Percentiles rank a stretch among this genome's conserved stretches.
Conservation (phyloP, 1,140 invertebrate species). For the Eumeta japonica region DNA sequence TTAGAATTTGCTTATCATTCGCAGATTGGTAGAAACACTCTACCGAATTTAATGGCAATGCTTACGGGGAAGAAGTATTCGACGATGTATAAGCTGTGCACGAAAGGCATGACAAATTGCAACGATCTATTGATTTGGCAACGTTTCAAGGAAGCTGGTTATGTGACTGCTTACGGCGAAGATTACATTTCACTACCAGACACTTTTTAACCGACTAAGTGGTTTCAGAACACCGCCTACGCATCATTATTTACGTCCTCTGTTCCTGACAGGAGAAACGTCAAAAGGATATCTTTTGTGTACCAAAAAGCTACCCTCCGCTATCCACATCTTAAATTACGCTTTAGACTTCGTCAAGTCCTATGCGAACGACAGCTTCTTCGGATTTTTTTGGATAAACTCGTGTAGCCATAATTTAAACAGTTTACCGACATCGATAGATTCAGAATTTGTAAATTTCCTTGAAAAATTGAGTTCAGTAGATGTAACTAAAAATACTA, state of each 20-base stretch:
- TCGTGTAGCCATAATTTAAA: conserved; percentile 65
- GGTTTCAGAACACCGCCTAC: conserved; percentile 54
- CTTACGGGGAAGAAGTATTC: conserved; percentile 62
- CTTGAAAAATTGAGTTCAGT: conserved; percentile 49
- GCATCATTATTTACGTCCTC: conserved; percentile 69
- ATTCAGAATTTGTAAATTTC: conserved; percentile 53
- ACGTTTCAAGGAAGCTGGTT: conserved; percentile 17
- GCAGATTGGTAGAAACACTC: conserved; percentile 72
- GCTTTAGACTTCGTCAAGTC: conserved; percentile 58
- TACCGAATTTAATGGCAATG: conserved; percentile 75
- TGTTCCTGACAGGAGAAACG: conserved; percentile 59
- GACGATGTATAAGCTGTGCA: conserved; percentile 1
- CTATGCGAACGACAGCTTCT: conserved; percentile 56
- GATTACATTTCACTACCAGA: conserved; percentile 18
- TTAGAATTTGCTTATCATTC: too few relatives aligned
- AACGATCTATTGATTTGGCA: conserved; percentile 18
- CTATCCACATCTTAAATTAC: conserved; percentile 57
- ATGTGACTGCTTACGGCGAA: conserved; percentile 22
- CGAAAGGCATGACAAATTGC: conserved; percentile 27
- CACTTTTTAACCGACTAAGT: conserved; percentile 18
- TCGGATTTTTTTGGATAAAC: conserved; percentile 69
- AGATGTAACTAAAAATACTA: conserved; percentile 59
- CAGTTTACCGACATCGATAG: conserved; percentile 60
- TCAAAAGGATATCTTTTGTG: conserved; percentile 46
- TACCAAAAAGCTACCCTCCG: conserved; percentile 58